These are phyloP conservation scores for Thaumetopoea pityocampa DNA, from an alignment of 1,140 invertebrate genomes.

Conservation along the genomic window DNA sequence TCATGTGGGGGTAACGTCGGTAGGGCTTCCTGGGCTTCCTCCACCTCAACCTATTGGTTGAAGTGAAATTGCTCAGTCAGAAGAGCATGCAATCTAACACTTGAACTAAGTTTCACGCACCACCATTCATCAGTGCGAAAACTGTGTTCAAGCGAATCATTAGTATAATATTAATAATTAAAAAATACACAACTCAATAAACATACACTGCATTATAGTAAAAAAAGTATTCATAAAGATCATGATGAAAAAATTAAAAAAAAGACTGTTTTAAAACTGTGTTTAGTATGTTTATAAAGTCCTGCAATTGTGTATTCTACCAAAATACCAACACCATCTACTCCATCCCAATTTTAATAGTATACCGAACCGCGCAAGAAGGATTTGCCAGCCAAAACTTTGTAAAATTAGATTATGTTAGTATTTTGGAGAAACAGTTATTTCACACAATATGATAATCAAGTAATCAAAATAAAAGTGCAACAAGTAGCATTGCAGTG, in stretches of 20 bases:
- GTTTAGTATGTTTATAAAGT: slow-evolving; percentile 52
- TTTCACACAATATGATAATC: slow-evolving; percentile 30
- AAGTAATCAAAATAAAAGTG: slow-evolving; percentile 31
- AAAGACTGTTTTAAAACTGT: slow-evolving; percentile 4
- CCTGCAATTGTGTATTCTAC: slow-evolving; percentile 48
- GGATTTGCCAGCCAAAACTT: slow-evolving; percentile 19
- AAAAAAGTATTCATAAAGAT: slow-evolving; percentile 9
- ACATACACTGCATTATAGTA: too few relatives aligned
- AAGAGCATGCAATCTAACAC: slow-evolving; percentile 54
- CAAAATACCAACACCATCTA: slow-evolving; percentile 75
- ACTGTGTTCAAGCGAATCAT: slow-evolving; percentile 58
- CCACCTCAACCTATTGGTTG: slow-evolving; percentile 60
- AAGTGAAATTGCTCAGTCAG: slow-evolving; percentile 61
- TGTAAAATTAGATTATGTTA: slow-evolving; percentile 62
- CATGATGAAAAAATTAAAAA: slow-evolving; percentile 2
- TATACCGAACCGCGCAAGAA: slow-evolving; percentile 43
- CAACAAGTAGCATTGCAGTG: slow-evolving; percentile 34
- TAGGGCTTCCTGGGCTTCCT: slow-evolving; percentile 29
- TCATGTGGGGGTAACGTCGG: slow-evolving; percentile 38
- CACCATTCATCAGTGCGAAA: slow-evolving; percentile 37
- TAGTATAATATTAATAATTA: slow-evolving; percentile 35
- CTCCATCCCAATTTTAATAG: slow-evolving; percentile 38
- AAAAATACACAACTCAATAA: slow-evolving; percentile 38
- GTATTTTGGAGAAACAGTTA: slow-evolving; percentile 70
- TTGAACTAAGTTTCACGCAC: slow-evolving; percentile 63